phyloP scores from a whole-genome alignment of 30 jellyfish, hydroid and myxozoan genomes.

The Cassiopea xamachana region DNA sequence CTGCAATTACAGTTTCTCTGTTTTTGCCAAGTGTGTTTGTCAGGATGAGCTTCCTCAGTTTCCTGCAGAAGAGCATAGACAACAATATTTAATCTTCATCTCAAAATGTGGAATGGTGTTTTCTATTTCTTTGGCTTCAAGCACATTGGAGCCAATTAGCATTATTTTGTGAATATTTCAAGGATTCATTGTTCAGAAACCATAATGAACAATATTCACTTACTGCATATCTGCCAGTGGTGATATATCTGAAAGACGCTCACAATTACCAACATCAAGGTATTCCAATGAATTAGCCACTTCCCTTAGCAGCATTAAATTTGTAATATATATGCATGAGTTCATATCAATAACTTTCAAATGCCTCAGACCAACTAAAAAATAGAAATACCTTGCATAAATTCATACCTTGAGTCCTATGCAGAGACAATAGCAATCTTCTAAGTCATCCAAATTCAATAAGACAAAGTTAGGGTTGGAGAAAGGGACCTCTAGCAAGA shows the following conservation, averaged over 20 bases:
- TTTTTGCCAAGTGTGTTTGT: conserved; percentile 74
- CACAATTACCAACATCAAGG: conserved; percentile 88
- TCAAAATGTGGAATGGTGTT: too few species aligned
- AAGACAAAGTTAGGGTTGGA: too few species aligned
- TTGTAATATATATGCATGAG: conserved; percentile 73
- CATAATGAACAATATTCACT: background rate
- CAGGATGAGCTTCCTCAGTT: conserved; percentile 49
- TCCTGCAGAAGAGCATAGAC: conserved; percentile 21
- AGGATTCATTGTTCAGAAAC: too few species aligned
- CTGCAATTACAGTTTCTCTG: conserved; percentile 70
- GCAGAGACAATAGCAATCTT: too few species aligned
- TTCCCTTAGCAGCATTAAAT: conserved; percentile 61
- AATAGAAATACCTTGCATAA: background rate
- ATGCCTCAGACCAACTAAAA: conserved; percentile 81
- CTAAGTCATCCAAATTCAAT: too few species aligned
- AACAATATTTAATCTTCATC: too few species aligned
- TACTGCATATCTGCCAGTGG: conserved; percentile 74
- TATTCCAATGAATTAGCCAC: conserved; percentile 79
- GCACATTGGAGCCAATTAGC: too few species aligned
- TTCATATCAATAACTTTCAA: conserved; percentile 72
- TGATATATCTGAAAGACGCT: conserved; percentile 73
- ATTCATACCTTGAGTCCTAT: background rate
- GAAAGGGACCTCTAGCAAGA: too few species aligned
- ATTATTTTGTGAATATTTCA: too few species aligned
- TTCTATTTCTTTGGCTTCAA: too few species aligned